These are phyloP conservation scores for Gambusia affinis DNA, from an alignment of 2,113 vertebrate species.

Conservation along the genomic window DNA sequence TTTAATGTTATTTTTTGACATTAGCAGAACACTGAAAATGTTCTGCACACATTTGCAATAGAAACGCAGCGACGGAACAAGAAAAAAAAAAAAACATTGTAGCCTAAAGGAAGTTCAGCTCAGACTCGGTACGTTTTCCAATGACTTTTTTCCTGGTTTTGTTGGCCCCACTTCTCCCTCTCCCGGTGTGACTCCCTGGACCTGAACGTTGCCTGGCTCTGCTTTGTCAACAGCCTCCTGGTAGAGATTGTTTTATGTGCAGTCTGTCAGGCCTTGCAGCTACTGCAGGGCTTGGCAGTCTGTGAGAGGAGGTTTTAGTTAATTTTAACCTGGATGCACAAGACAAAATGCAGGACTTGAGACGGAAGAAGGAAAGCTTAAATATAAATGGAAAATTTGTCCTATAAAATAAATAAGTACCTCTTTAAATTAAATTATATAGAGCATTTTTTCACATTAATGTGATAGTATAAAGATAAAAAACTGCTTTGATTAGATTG, in stretches of 20 bases:
- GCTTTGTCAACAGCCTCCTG: constrained; percentile 88
- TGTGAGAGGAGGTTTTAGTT: constrained; percentile 86
- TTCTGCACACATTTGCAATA: too few relatives aligned
- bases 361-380: not conserved
- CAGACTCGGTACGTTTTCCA: constrained; percentile 71
- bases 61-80: not conserved
- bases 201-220: constrained; percentile 87
- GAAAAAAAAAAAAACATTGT: not conserved
- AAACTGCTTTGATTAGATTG: too few relatives aligned
- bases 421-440: too few relatives aligned
- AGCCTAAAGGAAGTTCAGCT: constrained; percentile 57
- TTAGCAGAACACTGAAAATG: too few relatives aligned
- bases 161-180: constrained; percentile 68
- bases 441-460: too few relatives aligned
- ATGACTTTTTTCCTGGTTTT: constrained; percentile 79
- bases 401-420: not conserved
- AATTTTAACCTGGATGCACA: constrained; percentile 77
- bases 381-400: not conserved
- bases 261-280: constrained; percentile 49
- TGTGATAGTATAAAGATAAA: too few relatives aligned
- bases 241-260: constrained; percentile 79
- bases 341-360: constrained; percentile 1
- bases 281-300: constrained; percentile 63
- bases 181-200: constrained; percentile 79
- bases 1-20: too few relatives aligned